A percentile compares a stretch with the other conserved stretches of the same genome.
Evolutionary conservation across 1,140 invertebrate genomes (phyloP).

Genomic region (Neodiprion fabricii): DNA sequence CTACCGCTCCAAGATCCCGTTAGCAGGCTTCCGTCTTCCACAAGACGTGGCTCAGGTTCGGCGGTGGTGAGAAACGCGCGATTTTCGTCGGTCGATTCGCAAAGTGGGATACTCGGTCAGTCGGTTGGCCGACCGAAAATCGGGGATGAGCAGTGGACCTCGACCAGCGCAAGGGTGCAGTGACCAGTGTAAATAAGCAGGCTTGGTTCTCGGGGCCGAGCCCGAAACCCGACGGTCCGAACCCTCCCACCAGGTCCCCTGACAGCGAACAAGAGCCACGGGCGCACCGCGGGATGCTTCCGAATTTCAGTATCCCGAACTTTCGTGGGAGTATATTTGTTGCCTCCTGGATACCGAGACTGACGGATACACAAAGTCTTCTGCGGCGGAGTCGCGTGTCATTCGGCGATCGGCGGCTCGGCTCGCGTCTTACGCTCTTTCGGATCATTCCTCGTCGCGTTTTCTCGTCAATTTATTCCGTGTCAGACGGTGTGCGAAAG

Average conservation of each 20-base stretch:
- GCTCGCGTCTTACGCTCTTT: no score
- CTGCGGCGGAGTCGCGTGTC: not conserved
- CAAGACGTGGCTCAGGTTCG: no score
- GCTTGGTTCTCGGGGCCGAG: not conserved
- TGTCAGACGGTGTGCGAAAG: no score
- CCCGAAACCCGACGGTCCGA: not conserved
- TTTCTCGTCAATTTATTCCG: no score
- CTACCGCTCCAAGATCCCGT: no score
- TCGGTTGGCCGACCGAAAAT: not conserved
- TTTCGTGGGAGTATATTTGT: not conserved
- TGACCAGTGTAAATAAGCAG: not conserved
- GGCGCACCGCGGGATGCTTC: not conserved
- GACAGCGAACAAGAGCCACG: no score
- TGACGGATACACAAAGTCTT: not conserved
- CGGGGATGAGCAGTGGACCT: not conserved
- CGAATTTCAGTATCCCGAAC: slow-evolving; percentile 5
- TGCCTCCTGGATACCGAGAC: slow-evolving; percentile 1
- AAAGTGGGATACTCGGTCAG: not conserved
- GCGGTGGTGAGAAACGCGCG: no score
- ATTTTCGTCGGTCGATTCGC: no score
- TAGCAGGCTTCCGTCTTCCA: no score
- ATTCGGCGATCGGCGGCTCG: no score
- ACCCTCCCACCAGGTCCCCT: not conserved
- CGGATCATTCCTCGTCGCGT: no score
- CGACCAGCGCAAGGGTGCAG: slow-evolving; percentile 3